Evolutionary conservation across 2,113 vertebrate genomes (phyloP).

Genomic region (Abramis brama): DNA sequence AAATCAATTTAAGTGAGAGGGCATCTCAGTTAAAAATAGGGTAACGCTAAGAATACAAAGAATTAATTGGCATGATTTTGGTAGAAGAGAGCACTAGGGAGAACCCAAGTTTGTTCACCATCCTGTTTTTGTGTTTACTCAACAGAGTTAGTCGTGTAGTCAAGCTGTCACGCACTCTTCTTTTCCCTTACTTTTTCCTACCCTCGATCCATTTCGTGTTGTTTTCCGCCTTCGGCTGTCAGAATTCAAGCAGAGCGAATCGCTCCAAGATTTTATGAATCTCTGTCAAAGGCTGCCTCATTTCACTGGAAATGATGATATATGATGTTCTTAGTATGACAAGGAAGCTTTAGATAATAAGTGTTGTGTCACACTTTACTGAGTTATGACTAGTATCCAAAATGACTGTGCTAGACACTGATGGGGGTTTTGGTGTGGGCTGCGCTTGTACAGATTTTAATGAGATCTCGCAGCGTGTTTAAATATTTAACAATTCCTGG

Average conservation of each 20-base stretch:
- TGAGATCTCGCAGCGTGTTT: constrained; percentile 81
- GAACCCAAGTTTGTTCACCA: constrained; percentile 71
- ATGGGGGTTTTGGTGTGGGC: constrained; percentile 68
- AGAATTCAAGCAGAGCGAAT: constrained; percentile 70
- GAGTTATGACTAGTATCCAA: constrained; percentile 73
- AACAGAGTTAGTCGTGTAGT: constrained; percentile 72
- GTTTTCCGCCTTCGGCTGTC: constrained; percentile 63
- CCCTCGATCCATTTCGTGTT: constrained; percentile 57
- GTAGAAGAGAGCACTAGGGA: constrained; percentile 65
- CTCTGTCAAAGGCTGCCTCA: constrained; percentile 68
- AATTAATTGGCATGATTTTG: constrained; percentile 76
- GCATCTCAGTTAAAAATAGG: constrained; percentile 75
- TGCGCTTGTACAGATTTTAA: constrained; percentile 74
- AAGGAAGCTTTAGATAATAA: constrained; percentile 73
- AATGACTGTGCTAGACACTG: constrained; percentile 62
- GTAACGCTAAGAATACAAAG: constrained; percentile 65
- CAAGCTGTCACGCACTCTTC: constrained; percentile 68
- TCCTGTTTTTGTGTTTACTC: constrained; percentile 65
- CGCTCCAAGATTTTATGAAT: constrained; percentile 65
- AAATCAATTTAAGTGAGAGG: constrained; percentile 79
- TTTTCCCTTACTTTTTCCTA: constrained; percentile 52
- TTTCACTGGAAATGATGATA: constrained; percentile 76
- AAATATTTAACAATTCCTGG: constrained; percentile 81
- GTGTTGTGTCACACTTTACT: constrained; percentile 78
- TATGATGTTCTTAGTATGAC: constrained; percentile 66